Evolutionary conservation across 2,113 vertebrate species (phyloP), one percentile per base, ranked within the genome.

Genomic region (Platycercus adscitus): DNA sequence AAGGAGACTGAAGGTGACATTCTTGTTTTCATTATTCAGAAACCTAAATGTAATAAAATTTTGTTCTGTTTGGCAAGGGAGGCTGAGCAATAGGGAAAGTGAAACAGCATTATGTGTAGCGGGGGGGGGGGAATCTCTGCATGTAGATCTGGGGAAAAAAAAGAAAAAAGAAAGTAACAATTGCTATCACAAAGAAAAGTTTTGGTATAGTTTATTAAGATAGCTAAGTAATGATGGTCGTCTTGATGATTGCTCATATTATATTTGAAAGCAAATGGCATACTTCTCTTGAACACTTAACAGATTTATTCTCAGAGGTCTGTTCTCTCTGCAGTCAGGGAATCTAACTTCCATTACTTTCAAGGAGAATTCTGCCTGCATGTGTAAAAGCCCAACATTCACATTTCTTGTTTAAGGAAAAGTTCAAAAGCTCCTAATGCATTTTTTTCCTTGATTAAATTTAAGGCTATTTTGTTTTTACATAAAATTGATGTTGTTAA

Each of bases 21-120:
- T 90, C 85, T 85, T 77, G 35, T 69, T 76, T 85, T 86, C 58
- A 18, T 76, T 88, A 73, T 46, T 91, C 64, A 90, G 76, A 93
- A 91, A 73, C 39, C 25, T 65, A 70, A 56, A 80, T 92, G 55
- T 89, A 72, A 60, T 84, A 70, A 78, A 80, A 64, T 91, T 89
- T 79, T 90, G 1, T 52, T 65, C 13, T 88, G 4, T 87, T 94
- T 91, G 88, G 24, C 70, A 77, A 50, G 41, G 39, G 46, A 61
- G 37, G 31, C 52, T 81, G 71, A 81, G 53, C 50, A 92, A 2
- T 58, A 49, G 24, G 47, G 93, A 75, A 68, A 89, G 63, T 69
- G 88, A 91, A 95, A 79, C 53, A 21, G 35, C 13, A 10, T 47
- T 80, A 43, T 64, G 19, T 49, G 20, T 80, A 41, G 46, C 3